Base-by-base conservation (phyloP, 2,888 invertebrate species). In the Cepaea hortensis region DNA sequence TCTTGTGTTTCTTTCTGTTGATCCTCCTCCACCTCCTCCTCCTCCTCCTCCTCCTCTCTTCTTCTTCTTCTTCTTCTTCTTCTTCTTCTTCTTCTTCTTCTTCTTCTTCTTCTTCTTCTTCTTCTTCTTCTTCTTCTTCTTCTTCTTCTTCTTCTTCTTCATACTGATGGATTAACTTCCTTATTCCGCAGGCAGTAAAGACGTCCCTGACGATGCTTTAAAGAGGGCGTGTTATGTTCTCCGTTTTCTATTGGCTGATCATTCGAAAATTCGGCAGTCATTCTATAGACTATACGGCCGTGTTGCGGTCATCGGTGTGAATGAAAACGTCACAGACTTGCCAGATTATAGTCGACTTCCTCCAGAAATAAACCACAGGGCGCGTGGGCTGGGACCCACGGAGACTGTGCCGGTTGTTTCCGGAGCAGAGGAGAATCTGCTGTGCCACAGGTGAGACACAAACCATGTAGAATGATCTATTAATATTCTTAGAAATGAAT, bases 151-250 rank as follows among this genome's bases (percentile, higher is more conserved):
- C 68, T 68, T 68, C 68, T 68, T 9, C 15, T 9, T 9, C 68
- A 9, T 68, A 15, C 4, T 68, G n/a, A 15, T 15, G 5, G 68
- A 4, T n/a, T 68, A 15, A 68, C 4, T 20, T 15, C 4, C 5
- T 20, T 68, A 4, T 68, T 68, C 68, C 15, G 4, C 80, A 92
- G 92, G 88, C 11, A 90, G 91, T 0, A n/a, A 50, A 3, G 46
- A 87, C 9, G 90, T 92, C 9, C 76, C 90, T 11, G 90, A 92
- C 84, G 80, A 87, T 15, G 92, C 92, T 3, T 82, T 93, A 15
- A 88, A 84, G 73, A 81, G 93, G 62, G 92, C 92, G 18, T 93
- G 93, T 87, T 93, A 93, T 87, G 91, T 91, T 0, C 88, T 92
- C 3, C 89, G 92, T 20, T 92, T 92, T 87, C 85, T 92, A 48